phyloP scores from a whole-genome alignment of 2,113 vertebrate species.

The Propithecus coquereli region DNA sequence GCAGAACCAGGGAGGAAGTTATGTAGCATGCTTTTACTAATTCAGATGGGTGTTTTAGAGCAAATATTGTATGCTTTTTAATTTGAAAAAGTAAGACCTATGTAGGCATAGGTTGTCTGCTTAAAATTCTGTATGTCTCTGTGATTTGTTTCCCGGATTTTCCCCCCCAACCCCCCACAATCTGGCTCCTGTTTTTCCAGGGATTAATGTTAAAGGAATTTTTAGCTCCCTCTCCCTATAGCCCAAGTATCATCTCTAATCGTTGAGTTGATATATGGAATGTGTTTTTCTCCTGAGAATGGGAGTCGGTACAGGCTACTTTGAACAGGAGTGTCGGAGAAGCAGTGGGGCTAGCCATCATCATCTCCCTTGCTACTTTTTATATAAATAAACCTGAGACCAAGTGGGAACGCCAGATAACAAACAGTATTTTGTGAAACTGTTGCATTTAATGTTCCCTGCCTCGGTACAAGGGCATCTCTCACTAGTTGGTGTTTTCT shows the following conservation, averaged over 20 bases:
- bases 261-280: background rate
- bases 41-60: background rate
- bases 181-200: background rate
- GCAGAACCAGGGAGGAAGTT: background rate
- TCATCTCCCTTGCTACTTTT: background rate
- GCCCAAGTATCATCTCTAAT: background rate
- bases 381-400: background rate
- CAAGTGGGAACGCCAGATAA: background rate
- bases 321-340: background rate
- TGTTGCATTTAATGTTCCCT: background rate
- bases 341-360: background rate
- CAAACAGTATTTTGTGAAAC: background rate
- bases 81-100: background rate
- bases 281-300: background rate
- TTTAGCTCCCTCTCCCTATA: background rate
- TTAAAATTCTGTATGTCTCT: background rate
- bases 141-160: background rate
- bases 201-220: background rate
- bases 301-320: background rate
- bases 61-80: background rate
- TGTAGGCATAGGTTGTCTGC: background rate
- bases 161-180: fast-evolving
- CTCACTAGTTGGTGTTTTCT: background rate
- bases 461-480: background rate
- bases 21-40: background rate